Conservation (phyloP, 2,888 invertebrate species). For the Synergus gifuensis region DNA sequence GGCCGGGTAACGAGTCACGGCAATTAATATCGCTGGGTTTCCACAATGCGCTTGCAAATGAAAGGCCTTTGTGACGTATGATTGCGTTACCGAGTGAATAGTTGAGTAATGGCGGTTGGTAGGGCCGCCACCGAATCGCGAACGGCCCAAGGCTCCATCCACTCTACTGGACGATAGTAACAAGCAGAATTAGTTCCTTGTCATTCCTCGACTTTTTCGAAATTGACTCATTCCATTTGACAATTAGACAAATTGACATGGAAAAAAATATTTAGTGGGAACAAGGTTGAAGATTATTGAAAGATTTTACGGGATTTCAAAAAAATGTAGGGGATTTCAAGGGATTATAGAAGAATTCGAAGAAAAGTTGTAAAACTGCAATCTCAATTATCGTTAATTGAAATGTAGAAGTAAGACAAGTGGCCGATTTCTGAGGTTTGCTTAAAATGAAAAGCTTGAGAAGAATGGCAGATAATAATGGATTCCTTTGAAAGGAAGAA, state of each 20-base stretch:
- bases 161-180: constrained; percentile 44
- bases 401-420: background rate
- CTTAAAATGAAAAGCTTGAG: constrained; percentile 7
- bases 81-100: constrained; percentile 78
- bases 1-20: constrained; percentile 76
- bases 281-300: no score
- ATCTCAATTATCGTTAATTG: background rate
- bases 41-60: constrained; percentile 78
- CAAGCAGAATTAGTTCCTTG: constrained; percentile 50
- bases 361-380: no score
- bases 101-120: constrained; percentile 75
- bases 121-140: constrained; percentile 53
- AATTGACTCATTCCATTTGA: constrained; percentile 3
- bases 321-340: no score
- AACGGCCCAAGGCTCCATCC: constrained; percentile 46
- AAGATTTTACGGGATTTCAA: no score
- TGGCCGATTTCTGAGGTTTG: background rate
- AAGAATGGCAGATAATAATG: constrained; percentile 52
- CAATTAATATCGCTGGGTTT: constrained; percentile 78
- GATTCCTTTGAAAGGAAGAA: constrained; percentile 57
- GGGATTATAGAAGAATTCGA: no score
- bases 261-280: background rate
- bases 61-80: constrained; percentile 78
- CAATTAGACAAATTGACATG: background rate
- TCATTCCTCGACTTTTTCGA: constrained; percentile 21